Percentiles rank a stretch among this genome's conserved stretches.
Evolutionary conservation across 2,113 vertebrate species (phyloP).

Genomic region (Laterallus jamaicensis): DNA sequence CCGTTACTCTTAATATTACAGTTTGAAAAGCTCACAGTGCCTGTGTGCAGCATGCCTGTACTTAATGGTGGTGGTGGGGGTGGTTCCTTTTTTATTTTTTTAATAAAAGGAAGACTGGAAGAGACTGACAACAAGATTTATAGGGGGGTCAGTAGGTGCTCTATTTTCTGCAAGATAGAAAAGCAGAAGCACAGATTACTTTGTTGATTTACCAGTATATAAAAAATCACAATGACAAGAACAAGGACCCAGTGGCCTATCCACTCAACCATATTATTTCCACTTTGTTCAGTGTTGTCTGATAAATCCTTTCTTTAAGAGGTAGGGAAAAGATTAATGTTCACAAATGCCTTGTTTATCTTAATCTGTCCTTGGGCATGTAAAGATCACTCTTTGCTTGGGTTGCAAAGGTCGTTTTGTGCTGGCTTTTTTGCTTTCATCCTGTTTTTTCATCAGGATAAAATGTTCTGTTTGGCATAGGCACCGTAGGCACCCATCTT

Average conservation of each 20-base stretch:
- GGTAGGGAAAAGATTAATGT: not conserved
- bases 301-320: not conserved
- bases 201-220: not conserved
- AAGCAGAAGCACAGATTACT: not conserved
- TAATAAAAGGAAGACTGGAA: not conserved
- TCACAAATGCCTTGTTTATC: not conserved
- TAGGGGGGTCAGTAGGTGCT: not conserved
- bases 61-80: accelerated
- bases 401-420: not conserved
- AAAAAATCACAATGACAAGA: not conserved
- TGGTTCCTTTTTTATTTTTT: not conserved
- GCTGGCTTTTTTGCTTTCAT: not conserved
- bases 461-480: not conserved
- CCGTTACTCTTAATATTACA: not conserved
- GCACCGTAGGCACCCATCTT: not conserved
- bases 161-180: not conserved
- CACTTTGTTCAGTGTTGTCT: not conserved
- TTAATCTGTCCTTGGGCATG: not conserved
- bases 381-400: not conserved
- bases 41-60: not conserved
- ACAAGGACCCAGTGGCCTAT: not conserved
- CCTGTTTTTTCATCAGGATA: not conserved
- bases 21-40: not conserved
- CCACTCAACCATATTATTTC: not conserved
- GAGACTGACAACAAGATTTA: not conserved